Percentiles rank a stretch among this genome's conserved stretches.
phyloP scores from a whole-genome alignment of 2,888 invertebrate species.

The Eupithecia subfuscata region DNA sequence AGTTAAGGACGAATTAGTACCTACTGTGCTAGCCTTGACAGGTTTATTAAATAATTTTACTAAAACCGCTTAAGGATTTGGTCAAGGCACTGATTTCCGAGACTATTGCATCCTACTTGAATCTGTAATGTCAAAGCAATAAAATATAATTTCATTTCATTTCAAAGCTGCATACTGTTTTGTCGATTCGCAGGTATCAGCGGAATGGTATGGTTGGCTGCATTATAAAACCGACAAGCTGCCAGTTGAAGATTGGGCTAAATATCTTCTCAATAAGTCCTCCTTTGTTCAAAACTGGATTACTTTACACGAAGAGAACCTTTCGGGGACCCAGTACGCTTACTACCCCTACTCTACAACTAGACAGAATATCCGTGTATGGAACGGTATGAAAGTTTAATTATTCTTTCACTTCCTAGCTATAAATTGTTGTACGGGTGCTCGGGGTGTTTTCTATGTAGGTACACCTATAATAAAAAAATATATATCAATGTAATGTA shows the following conservation, averaged over 20 bases:
- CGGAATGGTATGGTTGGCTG: conserved; percentile 99
- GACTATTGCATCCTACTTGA: too few species aligned
- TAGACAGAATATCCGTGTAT: conserved; percentile 49
- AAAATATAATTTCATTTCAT: too few species aligned
- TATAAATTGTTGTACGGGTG: too few species aligned
- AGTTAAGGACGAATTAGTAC: too few species aligned
- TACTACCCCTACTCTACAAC: conserved; percentile 68
- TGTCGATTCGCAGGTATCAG: conserved; percentile 87
- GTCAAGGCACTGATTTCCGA: neutral
- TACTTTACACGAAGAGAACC: conserved; percentile 61
- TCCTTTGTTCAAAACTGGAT: conserved; percentile 60
- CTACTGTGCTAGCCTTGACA: too few species aligned
- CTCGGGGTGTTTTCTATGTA: too few species aligned
- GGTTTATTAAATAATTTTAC: too few species aligned
- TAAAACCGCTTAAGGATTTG: neutral
- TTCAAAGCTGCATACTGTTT: neutral
- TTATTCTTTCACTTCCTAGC: neutral
- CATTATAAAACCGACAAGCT: conserved; percentile 91
- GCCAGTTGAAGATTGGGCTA: conserved; percentile 66
- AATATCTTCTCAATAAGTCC: conserved; percentile 56
- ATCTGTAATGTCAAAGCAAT: neutral
- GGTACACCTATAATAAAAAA: too few species aligned
- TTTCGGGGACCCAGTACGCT: conserved; percentile 57
- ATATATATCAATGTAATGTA: too few species aligned
- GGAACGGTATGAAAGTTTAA: conserved; percentile 61